Evolutionary conservation across 2,888 invertebrate genomes (phyloP).

Genomic region (Laothoe populi): DNA sequence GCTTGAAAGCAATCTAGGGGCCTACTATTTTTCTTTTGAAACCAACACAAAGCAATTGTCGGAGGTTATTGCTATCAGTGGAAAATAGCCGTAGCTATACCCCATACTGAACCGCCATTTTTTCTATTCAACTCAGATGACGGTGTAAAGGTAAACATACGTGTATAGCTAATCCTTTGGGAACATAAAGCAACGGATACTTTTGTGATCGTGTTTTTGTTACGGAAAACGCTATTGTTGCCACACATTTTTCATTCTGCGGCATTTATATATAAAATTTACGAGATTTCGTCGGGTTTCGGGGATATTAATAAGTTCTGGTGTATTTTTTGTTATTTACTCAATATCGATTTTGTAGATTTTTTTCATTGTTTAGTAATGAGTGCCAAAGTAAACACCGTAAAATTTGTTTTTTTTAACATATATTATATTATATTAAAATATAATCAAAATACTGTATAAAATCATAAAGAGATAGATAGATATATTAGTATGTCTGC

Average conservation of each 20-base stretch:
- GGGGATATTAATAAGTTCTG: not conserved
- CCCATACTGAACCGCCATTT: conserved; percentile 50
- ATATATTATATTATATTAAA: too few relatives aligned
- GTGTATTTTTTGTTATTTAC: too few relatives aligned
- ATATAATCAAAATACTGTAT: too few relatives aligned
- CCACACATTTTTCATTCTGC: not conserved
- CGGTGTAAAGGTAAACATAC: conserved; percentile 36
- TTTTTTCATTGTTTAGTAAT: not conserved
- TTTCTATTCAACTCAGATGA: conserved; percentile 50
- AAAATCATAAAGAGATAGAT: too few relatives aligned
- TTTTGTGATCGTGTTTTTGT: conserved; percentile 25
- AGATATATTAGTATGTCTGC: too few relatives aligned
- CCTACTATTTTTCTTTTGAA: conserved; percentile 68
- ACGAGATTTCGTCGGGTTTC: not conserved
- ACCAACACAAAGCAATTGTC: conserved; percentile 73
- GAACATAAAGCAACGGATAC: conserved; percentile 29
- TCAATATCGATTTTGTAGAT: not conserved
- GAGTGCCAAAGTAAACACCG: too few relatives aligned
- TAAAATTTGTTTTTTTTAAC: too few relatives aligned
- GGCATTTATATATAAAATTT: conserved; percentile 4
- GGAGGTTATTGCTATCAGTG: conserved; percentile 65
- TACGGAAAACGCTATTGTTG: conserved; percentile 21
- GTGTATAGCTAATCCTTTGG: conserved; percentile 34
- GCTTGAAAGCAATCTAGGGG: conserved; percentile 71
- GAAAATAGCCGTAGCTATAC: conserved; percentile 57